Percentiles rank a stretch among this genome's conserved stretches.
phyloP scores from a whole-genome alignment of 2,797 vertebrate genomes.

The Macropus fuliginosus region DNA sequence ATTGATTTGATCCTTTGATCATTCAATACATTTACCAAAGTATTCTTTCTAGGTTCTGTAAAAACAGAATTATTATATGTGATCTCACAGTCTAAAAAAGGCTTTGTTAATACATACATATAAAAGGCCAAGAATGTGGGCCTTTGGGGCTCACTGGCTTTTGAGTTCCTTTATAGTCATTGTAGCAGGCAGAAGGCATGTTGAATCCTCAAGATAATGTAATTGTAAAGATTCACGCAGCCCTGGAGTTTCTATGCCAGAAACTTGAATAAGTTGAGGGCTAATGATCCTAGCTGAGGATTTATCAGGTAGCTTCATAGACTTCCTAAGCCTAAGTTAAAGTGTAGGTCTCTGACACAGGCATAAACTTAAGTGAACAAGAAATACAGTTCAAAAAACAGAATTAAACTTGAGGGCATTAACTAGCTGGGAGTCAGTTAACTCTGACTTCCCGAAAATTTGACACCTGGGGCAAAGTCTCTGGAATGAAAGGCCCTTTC shows the following conservation, averaged over 20 bases:
- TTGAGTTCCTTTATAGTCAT: neutral
- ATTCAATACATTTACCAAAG: neutral
- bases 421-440: neutral
- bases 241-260: neutral
- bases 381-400: neutral
- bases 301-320: neutral
- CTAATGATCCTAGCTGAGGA: neutral
- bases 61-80: neutral
- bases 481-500: neutral
- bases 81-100: neutral
- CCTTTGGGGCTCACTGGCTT: neutral
- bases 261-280: neutral
- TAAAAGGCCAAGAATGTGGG: neutral
- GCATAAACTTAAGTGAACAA: neutral
- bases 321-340: neutral
- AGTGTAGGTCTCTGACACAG: neutral
- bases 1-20: neutral
- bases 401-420: neutral
- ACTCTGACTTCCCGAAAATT: neutral
- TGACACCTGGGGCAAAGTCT: neutral
- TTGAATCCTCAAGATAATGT: neutral
- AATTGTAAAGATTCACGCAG: neutral
- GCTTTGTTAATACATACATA: neutral
- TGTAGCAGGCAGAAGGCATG: neutral
- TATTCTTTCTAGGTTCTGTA: neutral